Evolutionary conservation across 2,113 vertebrate genomes (phyloP), one percentile per base, ranked within the genome.

Genomic region (Alligator sinensis): DNA sequence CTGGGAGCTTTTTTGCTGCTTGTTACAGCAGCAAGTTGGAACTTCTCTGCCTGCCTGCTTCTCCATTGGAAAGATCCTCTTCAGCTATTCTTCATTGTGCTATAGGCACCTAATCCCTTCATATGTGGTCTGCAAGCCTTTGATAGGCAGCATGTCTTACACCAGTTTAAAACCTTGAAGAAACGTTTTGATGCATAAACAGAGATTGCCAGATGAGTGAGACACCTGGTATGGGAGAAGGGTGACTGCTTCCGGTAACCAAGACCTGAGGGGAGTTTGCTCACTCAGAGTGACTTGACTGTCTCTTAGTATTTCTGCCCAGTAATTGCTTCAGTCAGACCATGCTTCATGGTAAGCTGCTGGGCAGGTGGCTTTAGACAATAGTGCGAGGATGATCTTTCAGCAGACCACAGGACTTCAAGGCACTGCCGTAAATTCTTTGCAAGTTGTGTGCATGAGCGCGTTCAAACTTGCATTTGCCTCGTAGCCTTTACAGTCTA

Each of bases 311-410:
- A 22, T 63, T 59, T 30, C n/a, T 81, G 38, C 77, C 88, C 64
- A 92, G 87, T 87, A 88, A 0, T 22, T 34, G 2, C 68, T 91
- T 88, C 75, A 4, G 0, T 68, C 2, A 0, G 34, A 74, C n/a
- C 14, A 2, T 75, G 64, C 91, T 30, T 81, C 27, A 58, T 77
- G 86, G 77, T 85, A 81, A 78, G 82, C 30, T 83, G 55, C 18
- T 27, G 62, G 85, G 95, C 82, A 59, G 93, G 87, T 80, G 64
- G 54, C n/a, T 81, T 85, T 84, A 80, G 82, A 82, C 88, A 93
- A 75, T 92, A 83, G 70, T 79, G 90, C 59, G 91, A 64, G 88
- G 68, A 24, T 84, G 82, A 58, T 66, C 66, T 94, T 87, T 54
- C 47, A 81, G 87, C 84, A 75, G 90, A 34, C 93, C 84, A 75